Evolutionary conservation across 2,888 invertebrate species (phyloP).

Genomic region (Gastracanthus pulcherrimus): DNA sequence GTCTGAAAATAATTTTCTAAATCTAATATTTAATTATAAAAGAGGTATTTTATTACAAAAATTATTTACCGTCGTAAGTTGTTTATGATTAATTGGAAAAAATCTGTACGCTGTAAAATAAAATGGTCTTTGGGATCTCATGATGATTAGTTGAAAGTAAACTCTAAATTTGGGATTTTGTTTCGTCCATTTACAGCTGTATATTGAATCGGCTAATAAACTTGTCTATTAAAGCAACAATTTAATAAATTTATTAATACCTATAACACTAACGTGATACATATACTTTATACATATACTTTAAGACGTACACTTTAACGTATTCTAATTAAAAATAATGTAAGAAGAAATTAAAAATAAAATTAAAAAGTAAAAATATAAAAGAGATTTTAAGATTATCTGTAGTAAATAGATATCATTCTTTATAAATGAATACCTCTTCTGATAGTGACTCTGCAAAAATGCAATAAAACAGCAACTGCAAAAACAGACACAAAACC

Average conservation of each 20-base stretch:
- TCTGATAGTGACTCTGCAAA: constrained; percentile 6
- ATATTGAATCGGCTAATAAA: not conserved
- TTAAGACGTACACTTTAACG: too few relatives aligned
- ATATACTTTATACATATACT: too few relatives aligned
- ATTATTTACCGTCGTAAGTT: constrained; percentile 9
- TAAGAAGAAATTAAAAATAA: too few relatives aligned
- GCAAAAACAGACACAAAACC: not conserved
- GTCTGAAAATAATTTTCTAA: not conserved
- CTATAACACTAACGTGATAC: not conserved
- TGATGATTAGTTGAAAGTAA: not conserved
- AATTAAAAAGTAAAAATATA: too few relatives aligned
- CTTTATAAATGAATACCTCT: not conserved
- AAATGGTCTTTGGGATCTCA: constrained; percentile 12
- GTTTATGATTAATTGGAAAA: constrained; percentile 19
- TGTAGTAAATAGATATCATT: not conserved
- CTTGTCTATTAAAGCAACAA: not conserved
- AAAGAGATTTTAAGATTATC: not conserved
- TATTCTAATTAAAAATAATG: too few relatives aligned
- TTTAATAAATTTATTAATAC: not conserved
- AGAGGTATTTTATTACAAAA: not conserved
- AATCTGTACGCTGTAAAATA: constrained; percentile 25
- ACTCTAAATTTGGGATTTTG: not conserved
- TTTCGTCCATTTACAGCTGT: constrained; percentile 11
- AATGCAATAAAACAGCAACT: not conserved
- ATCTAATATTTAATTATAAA: too few relatives aligned